A percentile compares a stretch with the other conserved stretches of the same genome.
These are phyloP conservation scores for Rugalucina vietnamica DNA, from an alignment of 2,888 invertebrate species.

Conservation along the genomic window DNA sequence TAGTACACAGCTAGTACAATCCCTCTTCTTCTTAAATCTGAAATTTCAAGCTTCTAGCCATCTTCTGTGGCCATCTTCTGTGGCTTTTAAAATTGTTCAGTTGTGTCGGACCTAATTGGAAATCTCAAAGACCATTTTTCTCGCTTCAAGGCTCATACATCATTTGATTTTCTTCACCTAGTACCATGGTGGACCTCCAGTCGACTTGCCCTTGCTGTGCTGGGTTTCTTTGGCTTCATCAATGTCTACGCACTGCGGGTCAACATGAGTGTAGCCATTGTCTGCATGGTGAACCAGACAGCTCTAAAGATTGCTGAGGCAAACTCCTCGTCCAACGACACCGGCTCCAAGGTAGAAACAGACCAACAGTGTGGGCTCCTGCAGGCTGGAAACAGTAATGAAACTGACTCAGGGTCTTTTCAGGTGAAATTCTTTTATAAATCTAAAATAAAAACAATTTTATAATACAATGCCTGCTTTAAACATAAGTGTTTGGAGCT, in stretches of 20 bases:
- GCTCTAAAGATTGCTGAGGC: slow-evolving; percentile 61
- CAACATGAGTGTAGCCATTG: slow-evolving; percentile 86
- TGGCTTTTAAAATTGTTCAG: too few relatives aligned
- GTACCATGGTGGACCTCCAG: slow-evolving; percentile 75
- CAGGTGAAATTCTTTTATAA: too few relatives aligned
- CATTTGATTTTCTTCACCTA: slow-evolving; percentile 29
- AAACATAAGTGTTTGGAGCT: too few relatives aligned
- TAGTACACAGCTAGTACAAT: too few relatives aligned
- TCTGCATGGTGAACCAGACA: slow-evolving; percentile 86
- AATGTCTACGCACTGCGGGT: slow-evolving; percentile 87
- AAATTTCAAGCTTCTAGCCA: too few relatives aligned
- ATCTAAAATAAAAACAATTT: too few relatives aligned
- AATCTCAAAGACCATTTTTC: too few relatives aligned
- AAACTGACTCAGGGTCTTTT: neutral
- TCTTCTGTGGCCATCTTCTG: too few relatives aligned
- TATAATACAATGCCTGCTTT: too few relatives aligned
- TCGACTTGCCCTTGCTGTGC: slow-evolving; percentile 77
- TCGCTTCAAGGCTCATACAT: too few relatives aligned
- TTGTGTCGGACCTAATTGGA: too few relatives aligned
- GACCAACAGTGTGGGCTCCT: slow-evolving; percentile 41
- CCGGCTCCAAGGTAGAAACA: neutral
- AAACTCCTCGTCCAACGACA: slow-evolving; percentile 13
- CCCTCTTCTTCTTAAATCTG: too few relatives aligned
- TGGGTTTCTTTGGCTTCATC: slow-evolving; percentile 85
- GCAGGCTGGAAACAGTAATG: slow-evolving; percentile 7